phyloP scores from a whole-genome alignment of 1,140 invertebrate species.

The Lasioglossum baleicum region DNA sequence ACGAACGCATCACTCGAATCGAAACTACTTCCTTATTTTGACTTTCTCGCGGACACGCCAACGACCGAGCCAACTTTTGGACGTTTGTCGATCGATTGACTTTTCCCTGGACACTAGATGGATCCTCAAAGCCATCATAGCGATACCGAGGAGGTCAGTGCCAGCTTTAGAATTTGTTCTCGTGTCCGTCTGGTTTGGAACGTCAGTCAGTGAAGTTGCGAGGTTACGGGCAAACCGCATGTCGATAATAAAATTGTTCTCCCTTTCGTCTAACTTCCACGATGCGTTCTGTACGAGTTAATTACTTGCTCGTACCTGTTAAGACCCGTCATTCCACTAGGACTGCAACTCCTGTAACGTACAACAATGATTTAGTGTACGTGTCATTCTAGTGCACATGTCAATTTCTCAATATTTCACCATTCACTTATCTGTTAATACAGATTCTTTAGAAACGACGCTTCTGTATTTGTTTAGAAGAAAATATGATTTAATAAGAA shows the following conservation, averaged over 20 bases:
- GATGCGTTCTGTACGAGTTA: background rate
- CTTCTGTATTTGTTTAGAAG: no score
- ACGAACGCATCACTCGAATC: background rate
- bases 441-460: no score
- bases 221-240: background rate
- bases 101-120: constrained; percentile 16
- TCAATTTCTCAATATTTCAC: no score
- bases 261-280: background rate
- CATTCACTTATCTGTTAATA: no score
- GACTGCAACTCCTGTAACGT: background rate
- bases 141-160: constrained; percentile 51
- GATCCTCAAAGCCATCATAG: background rate
- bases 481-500: no score
- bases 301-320: background rate
- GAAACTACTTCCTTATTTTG: background rate
- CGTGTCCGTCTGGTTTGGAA: no score
- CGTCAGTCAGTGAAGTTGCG: background rate
- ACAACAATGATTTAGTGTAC: no score
- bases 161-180: constrained; percentile 3
- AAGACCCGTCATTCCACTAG: background rate
- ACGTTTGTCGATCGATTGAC: background rate
- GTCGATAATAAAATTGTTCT: background rate
- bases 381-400: no score
- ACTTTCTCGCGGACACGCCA: background rate
- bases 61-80: background rate